Conservation (phyloP, 2,797 vertebrate genomes). For the Gobionotothen gibberifrons region DNA sequence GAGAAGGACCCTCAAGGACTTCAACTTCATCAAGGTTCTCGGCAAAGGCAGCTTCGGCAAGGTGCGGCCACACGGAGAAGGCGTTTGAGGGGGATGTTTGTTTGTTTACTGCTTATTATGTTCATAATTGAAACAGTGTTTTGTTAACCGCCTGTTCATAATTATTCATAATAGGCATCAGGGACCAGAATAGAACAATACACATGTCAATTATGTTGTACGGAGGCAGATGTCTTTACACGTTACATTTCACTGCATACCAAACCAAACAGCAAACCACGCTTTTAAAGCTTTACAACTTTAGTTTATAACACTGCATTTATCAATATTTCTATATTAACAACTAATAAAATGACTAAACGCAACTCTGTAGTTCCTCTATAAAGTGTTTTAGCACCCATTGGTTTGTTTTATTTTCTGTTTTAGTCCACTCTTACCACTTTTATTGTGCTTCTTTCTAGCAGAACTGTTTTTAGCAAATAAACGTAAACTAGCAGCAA, state of each 20-base stretch:
- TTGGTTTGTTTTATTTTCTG: background rate
- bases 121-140: constrained; percentile 29
- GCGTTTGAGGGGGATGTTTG: constrained; percentile 26
- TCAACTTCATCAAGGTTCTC: constrained; percentile 98
- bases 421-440: background rate
- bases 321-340: background rate
- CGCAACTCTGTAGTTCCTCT: too few species aligned
- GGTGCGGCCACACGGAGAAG: constrained; percentile 74
- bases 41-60: constrained; percentile 99
- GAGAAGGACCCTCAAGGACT: constrained; percentile 92
- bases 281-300: background rate
- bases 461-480: background rate
- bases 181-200: constrained; percentile 11
- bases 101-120: constrained; percentile 40
- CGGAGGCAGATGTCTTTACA: constrained; percentile 12
- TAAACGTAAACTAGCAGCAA: background rate
- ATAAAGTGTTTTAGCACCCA: background rate
- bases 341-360: background rate
- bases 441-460: background rate
- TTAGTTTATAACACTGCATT: constrained; percentile 1
- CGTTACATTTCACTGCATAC: background rate
- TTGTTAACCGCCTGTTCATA: constrained; percentile 2
- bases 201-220: constrained; percentile 1
- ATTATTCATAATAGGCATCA: constrained; percentile 13
- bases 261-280: background rate